phyloP scores from a whole-genome alignment of 1,140 invertebrate species.

The Drosophila gunungcola region DNA sequence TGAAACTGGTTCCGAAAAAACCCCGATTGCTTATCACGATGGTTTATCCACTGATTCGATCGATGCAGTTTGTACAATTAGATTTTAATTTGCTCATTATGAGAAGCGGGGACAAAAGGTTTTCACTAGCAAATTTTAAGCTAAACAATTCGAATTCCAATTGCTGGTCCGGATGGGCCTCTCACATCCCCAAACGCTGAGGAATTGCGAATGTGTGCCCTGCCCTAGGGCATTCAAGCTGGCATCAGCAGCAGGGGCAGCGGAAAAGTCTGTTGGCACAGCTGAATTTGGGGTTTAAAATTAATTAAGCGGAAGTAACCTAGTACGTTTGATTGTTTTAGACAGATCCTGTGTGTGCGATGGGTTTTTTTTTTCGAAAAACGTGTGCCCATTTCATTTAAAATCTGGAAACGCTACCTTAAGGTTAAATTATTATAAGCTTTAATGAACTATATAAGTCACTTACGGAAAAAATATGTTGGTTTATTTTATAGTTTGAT shows the following conservation, averaged over 20 bases:
- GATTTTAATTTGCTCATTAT: slow-evolving; percentile 75
- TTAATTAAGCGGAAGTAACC: slow-evolving; percentile 80
- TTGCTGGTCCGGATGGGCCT: slow-evolving; percentile 2
- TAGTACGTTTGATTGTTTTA: slow-evolving; percentile 79
- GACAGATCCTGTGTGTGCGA: slow-evolving; percentile 64
- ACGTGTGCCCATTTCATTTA: not conserved
- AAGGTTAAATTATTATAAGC: not conserved
- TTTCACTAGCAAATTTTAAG: not conserved
- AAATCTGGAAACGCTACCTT: not conserved
- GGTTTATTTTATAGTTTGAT: too few species aligned
- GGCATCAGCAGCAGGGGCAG: slow-evolving; percentile 33
- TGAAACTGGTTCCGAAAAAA: slow-evolving; percentile 5
- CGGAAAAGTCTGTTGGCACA: slow-evolving; percentile 63
- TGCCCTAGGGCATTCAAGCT: slow-evolving; percentile 30
- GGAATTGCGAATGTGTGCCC: slow-evolving; percentile 27
- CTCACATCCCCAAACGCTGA: not conserved
- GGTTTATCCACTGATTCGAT: slow-evolving; percentile 28
- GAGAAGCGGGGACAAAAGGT: slow-evolving; percentile 12
- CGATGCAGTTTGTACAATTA: slow-evolving; percentile 41
- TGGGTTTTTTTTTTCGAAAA: not conserved
- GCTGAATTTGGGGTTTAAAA: slow-evolving; percentile 75
- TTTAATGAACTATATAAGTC: not conserved
- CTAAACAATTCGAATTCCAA: not conserved
- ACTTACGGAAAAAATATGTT: not conserved
- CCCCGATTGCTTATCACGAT: slow-evolving; percentile 47